Base-by-base conservation (phyloP, 2,113 vertebrate species). In the Eudyptes chrysolophus region DNA sequence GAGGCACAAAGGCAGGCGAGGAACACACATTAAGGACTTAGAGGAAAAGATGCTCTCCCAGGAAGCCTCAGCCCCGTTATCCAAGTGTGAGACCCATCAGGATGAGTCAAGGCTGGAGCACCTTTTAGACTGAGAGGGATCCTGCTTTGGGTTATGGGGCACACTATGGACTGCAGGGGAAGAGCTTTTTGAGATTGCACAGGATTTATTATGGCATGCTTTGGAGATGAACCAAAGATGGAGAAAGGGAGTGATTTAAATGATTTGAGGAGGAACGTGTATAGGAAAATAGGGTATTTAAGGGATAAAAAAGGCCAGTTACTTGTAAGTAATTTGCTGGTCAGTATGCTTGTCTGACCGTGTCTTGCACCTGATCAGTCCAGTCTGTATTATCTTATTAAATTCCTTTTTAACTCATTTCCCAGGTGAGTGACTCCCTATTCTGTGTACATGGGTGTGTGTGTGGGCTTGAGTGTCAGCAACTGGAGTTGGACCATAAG, bases 341-440 rank as follows among this genome's bases (percentile, higher is more conserved):
- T 87, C 30, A 44, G 26, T 38, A 17, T 0, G 0, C 16, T 61
- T 79, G 20, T 79, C 26, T 61, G 65, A 32, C 17, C 0, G 0
- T 61, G 46, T 27, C 48, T 60, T 61, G 13, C 21, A 21, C 38
- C 36, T 69, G 6, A 52, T 51, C 19, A 30, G 25, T 36, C 16
- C 64, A 44, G 24, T 64, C n/a, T 64, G 29, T 72, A 24, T 62
- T 55, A 55, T 25, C 16, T 80, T 40, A 40, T 14, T 24, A 65
- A 57, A 65, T 42, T 57, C 13, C 16, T 55, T 72, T 62, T 16
- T 5, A 54, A 55, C 13, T 55, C 5, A 18, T 80, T 72, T 71
- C 25, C 42, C 20, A n/a, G 29, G 42, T 49, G n/a, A 64, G 24
- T 12, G n/a, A 40, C 42, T 80, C 66, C 19, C 6, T 71, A 4